Percentiles rank a stretch among this genome's conserved stretches.
These are phyloP conservation scores for Marasmarcha lunaedactyla DNA, from an alignment of 2,888 invertebrate genomes.

Conservation along the genomic window DNA sequence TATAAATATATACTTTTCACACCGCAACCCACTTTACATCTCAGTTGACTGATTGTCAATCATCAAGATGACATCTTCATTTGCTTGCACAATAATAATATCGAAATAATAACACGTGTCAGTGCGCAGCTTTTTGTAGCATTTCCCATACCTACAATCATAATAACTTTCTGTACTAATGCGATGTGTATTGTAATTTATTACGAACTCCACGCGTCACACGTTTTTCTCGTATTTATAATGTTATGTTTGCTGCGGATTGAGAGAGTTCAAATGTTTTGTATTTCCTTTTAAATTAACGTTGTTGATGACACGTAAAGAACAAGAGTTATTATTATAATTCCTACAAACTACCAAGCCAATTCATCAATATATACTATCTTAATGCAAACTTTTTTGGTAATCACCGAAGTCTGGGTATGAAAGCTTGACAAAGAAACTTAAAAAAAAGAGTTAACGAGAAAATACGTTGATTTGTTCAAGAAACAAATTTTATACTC, in stretches of 20 bases:
- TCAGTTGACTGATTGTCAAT: constrained; percentile 3
- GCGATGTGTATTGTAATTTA: constrained; percentile 10
- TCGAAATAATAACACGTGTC: constrained; percentile 17
- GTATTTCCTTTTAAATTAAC: constrained; percentile 9
- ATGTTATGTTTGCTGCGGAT: constrained; percentile 24
- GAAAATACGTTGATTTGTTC: too few relatives aligned
- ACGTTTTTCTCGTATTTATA: constrained; percentile 48
- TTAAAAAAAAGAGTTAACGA: too few relatives aligned
- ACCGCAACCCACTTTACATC: too few relatives aligned
- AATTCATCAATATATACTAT: too few relatives aligned
- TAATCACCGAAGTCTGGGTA: too few relatives aligned
- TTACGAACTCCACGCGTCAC: constrained; percentile 43
- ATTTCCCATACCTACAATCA: constrained; percentile 13
- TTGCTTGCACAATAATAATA: constrained; percentile 26
- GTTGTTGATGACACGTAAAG: constrained; percentile 10
- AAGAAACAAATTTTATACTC: too few relatives aligned
- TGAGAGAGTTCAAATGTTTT: too few relatives aligned
- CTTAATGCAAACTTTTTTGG: too few relatives aligned
- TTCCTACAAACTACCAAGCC: too few relatives aligned
- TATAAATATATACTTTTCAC: too few relatives aligned
- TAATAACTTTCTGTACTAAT: background rate
- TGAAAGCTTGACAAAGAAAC: too few relatives aligned
- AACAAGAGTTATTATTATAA: too few relatives aligned
- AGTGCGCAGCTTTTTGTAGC: constrained; percentile 3
- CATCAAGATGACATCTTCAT: constrained; percentile 35